Evolutionary conservation across 2,113 vertebrate species (phyloP), one percentile per base, ranked within the genome.

Genomic region (Tachysurus fulvidraco): DNA sequence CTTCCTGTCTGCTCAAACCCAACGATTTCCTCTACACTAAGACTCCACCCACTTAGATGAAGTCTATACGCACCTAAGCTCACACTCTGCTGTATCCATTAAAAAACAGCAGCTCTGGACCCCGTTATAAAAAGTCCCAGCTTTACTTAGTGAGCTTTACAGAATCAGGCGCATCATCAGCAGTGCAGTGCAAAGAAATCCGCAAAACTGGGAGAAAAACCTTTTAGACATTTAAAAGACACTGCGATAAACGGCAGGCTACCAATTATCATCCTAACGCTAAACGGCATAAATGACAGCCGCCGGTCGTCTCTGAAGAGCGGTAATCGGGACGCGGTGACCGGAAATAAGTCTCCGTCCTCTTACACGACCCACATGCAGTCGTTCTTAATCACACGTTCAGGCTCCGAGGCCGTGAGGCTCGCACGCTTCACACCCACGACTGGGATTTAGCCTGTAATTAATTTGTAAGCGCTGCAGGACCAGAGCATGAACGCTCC

Each of bases 331-430:
- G 46, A 36, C 25, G 76, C 41, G n/a, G 55, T 13, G 67, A 54
- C 80, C 36, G 8, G 65, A 55, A 78, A 62, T n/a, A 74, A 64
- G 55, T 14, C 6, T 1, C 7, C 28, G 1, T 52, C 6, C 21
- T 46, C 25, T 64, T 23, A 36, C 60, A 13, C 21, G 80, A 81
- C 81, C 67, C 50, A 7, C 25, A 82, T 71, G 3, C 65, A 81
- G 89, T 89, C 78, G 81, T 36, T 85, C 92, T 92, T 89, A 88
- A 88, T 89, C 88, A 86, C 41, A 81, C 9, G 10, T 62, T 77
- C 52, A 13, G 79, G 65, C 59, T 64, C 57, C 83, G 60, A 83
- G 80, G 65, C 19, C 41, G 59, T 46, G 17, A 52, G 11, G 23
- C 41, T 76, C 12, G 19, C 10, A 0, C 21, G 25, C 65, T 46